Percentiles rank a stretch among this genome's conserved stretches.
phyloP scores from a whole-genome alignment of 2,888 invertebrate genomes.

The Anoncus sp. region DNA sequence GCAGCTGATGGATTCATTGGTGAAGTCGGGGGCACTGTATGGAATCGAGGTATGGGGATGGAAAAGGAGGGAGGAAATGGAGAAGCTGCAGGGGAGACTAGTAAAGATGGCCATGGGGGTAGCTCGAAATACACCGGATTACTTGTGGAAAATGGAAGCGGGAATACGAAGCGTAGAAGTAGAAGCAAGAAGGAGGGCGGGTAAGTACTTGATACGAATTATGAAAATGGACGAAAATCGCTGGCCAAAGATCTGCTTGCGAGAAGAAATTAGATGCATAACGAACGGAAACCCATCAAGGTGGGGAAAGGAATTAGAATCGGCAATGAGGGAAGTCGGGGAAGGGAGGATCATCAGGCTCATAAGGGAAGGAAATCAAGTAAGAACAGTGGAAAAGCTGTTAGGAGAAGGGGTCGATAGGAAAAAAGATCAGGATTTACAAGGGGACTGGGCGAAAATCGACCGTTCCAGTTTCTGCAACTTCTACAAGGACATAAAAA shows the following conservation, averaged over 20 bases:
- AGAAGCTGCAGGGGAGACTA: background rate
- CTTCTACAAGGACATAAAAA: conserved; percentile 31
- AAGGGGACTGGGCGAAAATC: conserved; percentile 14
- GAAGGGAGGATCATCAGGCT: background rate
- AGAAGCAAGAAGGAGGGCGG: conserved; percentile 11
- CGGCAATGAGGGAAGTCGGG: background rate
- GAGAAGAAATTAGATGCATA: background rate
- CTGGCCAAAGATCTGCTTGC: conserved; percentile 14
- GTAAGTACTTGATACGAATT: background rate
- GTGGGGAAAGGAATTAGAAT: background rate
- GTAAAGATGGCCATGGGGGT: background rate
- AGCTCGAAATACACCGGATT: conserved; percentile 1
- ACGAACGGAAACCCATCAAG: background rate
- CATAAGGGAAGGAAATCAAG: background rate
- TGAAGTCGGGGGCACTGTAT: background rate
- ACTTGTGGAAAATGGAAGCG: background rate
- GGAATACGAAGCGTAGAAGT: background rate
- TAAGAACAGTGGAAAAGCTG: background rate
- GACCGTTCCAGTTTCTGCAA: conserved; percentile 28
- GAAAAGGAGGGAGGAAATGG: conserved; percentile 1
- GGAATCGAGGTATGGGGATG: background rate
- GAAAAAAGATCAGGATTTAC: conserved; percentile 26
- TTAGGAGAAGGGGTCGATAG: background rate
- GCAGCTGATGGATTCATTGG: no score
- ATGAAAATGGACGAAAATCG: background rate